phyloP scores from a whole-genome alignment of 2,888 invertebrate genomes.

The Nowickia ferox region DNA sequence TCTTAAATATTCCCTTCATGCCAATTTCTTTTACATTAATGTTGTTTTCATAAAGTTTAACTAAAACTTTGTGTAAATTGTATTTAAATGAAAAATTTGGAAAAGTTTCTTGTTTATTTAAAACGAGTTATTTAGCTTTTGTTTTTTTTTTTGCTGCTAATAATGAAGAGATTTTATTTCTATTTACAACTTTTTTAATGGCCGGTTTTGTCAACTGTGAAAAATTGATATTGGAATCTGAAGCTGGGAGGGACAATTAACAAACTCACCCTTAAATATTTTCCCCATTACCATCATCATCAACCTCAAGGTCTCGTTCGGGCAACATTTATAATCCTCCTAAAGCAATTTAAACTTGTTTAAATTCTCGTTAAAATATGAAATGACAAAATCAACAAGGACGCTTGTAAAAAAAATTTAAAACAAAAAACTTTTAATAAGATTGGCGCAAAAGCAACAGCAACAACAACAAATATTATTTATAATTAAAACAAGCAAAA shows the following conservation, averaged over 20 bases:
- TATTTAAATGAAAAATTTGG: constrained; percentile 1
- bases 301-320: background rate
- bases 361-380: constrained; percentile 63
- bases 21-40: background rate
- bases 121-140: constrained; percentile 10
- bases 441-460: background rate
- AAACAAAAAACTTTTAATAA: background rate
- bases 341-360: constrained; percentile 53
- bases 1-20: background rate
- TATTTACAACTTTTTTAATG: background rate
- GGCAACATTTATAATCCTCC: constrained; percentile 18
- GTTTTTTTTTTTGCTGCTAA: background rate
- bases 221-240: constrained; percentile 2
- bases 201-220: background rate
- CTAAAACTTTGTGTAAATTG: constrained; percentile 17
- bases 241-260: background rate
- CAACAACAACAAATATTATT: background rate
- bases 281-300: too few species aligned
- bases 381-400: constrained; percentile 35
- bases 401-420: background rate
- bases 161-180: background rate
- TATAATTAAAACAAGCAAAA: constrained; percentile 58
- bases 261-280: constrained; percentile 15
- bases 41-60: background rate
- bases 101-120: constrained; percentile 2